Base-by-base conservation (phyloP, 2,888 invertebrate genomes). In the Phengaris alcon region DNA sequence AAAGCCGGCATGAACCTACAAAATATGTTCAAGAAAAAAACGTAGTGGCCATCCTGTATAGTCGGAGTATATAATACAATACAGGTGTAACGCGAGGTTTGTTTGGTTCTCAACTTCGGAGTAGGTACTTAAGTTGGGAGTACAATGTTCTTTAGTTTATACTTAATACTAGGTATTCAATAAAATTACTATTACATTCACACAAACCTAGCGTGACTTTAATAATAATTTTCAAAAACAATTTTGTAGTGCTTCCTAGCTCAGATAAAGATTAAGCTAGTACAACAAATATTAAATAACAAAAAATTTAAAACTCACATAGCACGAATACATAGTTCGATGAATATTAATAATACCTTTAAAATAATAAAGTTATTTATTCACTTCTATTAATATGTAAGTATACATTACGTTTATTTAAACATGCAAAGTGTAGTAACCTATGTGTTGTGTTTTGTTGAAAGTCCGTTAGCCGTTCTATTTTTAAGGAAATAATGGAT, bases 1-100 rank as follows among this genome's bases (percentile, higher is more conserved):
- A 94, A 93, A 77, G 86, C 86, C 0, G 93, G 93, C 74, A 93
- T 93, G 83, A 91, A 93, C 78, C 78, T 94, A 68, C 93, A 87
- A 76, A 93, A 88, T 77, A 93, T 94, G 82, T 94, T 94, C 77
- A 94, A 93, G 79, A 94, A 94, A 85, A 94, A 94, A 82, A 88
- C 92, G 46, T 93, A 92, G 79, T 55, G 57, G 22, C 12, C n/a
- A 9, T 22, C 6, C 6, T 44, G 0, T 68, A 64, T 44, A 12
- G 15, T 9, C 7, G 15, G 15, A 57, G 15, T 57, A 6, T 8
- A 57, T 22, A 22, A 22, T 22, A 22, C 22, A 22, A 22, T 22
- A 22, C 22, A 22, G 22, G 22, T 22, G 22, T 22, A 22, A 22
- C 22, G 1, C 22, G 22, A 35, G 8, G 55, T n/a, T 57, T 8